These are phyloP conservation scores for Caenorhabditis inopinata DNA, from an alignment of 1,140 invertebrate genomes.

Conservation along the genomic window DNA sequence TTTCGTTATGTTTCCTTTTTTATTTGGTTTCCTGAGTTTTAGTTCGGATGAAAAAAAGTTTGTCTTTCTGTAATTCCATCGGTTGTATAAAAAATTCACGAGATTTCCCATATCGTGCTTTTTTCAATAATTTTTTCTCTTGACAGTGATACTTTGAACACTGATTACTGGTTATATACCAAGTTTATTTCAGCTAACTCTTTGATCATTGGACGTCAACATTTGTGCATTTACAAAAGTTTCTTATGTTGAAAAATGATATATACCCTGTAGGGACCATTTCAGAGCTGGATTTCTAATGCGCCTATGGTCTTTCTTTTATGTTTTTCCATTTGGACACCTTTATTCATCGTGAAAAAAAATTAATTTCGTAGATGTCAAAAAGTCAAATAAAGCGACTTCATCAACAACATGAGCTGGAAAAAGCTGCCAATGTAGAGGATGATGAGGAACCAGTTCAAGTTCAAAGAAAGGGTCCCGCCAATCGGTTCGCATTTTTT, in stretches of 20 bases:
- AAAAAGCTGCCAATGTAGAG: not conserved
- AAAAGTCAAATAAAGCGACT: slow-evolving; percentile 37
- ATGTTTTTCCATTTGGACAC: not conserved
- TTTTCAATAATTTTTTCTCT: not conserved
- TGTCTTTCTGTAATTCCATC: not conserved
- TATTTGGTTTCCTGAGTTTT: not conserved
- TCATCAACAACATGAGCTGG: slow-evolving; percentile 37
- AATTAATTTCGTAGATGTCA: slow-evolving; percentile 33
- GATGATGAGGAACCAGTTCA: not conserved
- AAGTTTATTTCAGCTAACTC: too few species aligned
- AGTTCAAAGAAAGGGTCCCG: not conserved
- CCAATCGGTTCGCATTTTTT: slow-evolving; percentile 34
- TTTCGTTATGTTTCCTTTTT: not conserved
- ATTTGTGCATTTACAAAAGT: too few species aligned
- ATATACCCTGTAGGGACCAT: too few species aligned
- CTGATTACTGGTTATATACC: too few species aligned
- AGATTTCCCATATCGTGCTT: not conserved
- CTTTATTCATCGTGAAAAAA: not conserved
- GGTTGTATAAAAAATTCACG: slow-evolving; percentile 16
- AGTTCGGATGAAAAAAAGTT: too few species aligned
- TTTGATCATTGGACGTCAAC: too few species aligned
- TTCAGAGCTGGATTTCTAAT: too few species aligned
- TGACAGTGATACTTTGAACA: too few species aligned
- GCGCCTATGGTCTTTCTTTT: not conserved
- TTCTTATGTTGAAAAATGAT: too few species aligned